Evolutionary conservation across 2,113 vertebrate genomes (phyloP), one percentile per base, ranked within the genome.

Genomic region (Ptilonorhynchus violaceus): DNA sequence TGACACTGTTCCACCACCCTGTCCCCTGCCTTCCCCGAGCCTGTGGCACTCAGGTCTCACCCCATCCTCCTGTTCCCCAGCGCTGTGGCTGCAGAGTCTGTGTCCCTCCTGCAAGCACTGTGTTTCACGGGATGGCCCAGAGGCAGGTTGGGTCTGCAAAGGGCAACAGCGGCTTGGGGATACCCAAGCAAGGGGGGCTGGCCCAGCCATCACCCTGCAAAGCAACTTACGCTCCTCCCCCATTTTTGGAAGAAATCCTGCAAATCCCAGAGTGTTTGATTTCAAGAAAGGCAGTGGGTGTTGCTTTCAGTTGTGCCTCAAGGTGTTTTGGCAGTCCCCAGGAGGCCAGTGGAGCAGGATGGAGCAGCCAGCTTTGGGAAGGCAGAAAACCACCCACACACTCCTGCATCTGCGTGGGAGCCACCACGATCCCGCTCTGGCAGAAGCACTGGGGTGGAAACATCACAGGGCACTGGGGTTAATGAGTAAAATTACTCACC

Each of bases 141-240:
- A 49, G 68, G 22, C 25, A 23, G 0, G 14, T 0, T 64, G 44
- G 2, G 15, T 52, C 60, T 86, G 47, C 62, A 82, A 64, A 76
- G 18, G 41, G 24, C 67, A 87, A 19, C 46, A 56, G 53, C 5
- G 11, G 8, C 20, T 7, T 39, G 46, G 63, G 37, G 41, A 63
- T 6, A 8, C 41, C 2, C 0, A 1, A 62, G 73, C 16, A 18
- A 35, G 0, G 0, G 4, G 6, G 5, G 1, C 49, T 74, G 79
- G 27, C 9, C 13, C 17, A 3, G 30, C 46, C 22, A 15, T 46
- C 2, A 2, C 17, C 17, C 52, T 82, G 46, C 64, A 69, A 55
- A 80, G 64, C 49, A 80, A 4, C 19, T 67, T 74, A 23, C 11
- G n/a, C 20, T 52, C 9, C 19, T 64, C 10, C 15, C 44, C 14